phyloP scores from a whole-genome alignment of 2,797 vertebrate species.

The Gadopsis marmoratus region DNA sequence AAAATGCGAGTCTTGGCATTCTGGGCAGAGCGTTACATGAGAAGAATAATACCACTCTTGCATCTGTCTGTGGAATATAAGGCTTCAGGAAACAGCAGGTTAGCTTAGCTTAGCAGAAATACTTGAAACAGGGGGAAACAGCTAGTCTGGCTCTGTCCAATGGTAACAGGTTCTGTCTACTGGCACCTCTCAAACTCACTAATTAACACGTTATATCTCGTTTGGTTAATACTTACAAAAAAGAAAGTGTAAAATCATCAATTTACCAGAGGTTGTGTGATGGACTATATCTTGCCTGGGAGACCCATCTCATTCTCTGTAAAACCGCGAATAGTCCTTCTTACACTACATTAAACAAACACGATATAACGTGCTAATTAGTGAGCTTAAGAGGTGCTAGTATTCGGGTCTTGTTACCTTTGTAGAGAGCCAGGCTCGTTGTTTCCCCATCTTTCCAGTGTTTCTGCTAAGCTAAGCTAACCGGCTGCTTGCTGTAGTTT shows the following conservation, averaged over 20 bases:
- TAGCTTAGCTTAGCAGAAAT: conserved; percentile 41
- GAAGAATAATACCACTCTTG: neutral
- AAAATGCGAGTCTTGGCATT: neutral
- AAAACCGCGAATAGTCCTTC: neutral
- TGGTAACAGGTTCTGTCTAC: neutral
- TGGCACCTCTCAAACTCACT: neutral
- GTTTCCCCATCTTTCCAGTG: neutral
- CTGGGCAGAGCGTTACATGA: neutral
- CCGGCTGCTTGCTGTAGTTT: conserved; percentile 3
- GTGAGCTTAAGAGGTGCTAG: neutral
- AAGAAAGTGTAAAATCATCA: neutral
- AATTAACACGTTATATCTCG: neutral
- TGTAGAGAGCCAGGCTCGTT: neutral
- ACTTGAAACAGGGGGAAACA: neutral
- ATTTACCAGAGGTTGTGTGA: neutral
- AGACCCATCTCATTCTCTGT: neutral
- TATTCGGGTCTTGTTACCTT: neutral
- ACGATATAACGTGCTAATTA: neutral
- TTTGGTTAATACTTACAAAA: neutral
- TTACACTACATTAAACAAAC: neutral
- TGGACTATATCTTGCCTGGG: too few relatives aligned
- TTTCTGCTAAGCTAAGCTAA: conserved; percentile 47
- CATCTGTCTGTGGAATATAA: neutral
- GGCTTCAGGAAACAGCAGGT: conserved; percentile 1
- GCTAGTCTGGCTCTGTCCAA: neutral